Base-by-base conservation (phyloP, 1,140 invertebrate species). In the Macrobrachium nipponense region DNA sequence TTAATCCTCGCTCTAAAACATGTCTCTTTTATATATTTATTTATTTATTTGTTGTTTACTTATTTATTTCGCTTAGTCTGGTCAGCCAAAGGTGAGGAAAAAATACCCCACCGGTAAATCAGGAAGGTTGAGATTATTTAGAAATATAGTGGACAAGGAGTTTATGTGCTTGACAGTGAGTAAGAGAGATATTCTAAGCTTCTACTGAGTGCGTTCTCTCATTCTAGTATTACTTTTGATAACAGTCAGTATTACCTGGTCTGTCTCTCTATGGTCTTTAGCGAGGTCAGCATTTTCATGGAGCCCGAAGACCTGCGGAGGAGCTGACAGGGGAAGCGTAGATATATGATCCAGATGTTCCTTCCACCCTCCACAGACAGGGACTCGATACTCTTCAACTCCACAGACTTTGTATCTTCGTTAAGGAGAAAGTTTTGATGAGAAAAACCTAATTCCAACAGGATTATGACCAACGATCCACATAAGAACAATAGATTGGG, bases 261-360 rank as follows among this genome's bases (percentile, higher is more conserved):
- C 92, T 0, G 97, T 95, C 92, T 98, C 97, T 89, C 96, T 94
- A 90, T 97, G 96, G 90, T 98, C 96, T 90, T 97, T 97, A 6
- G 96, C 97, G 87, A 98, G 97, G 90, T 98, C 96, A 94, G 92
- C 96, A 90, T 93, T 93, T 80, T 96, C 89, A 93, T 94, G 20
- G 95, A 97, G 91, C 94, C 95, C 88, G 92, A 92, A 93, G 94
- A 97, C 83, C 94, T 96, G 91, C 6, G 91, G 90, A 90, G 90
- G 86, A 83, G 84, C 60, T 76, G 5, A 75, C 23, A 83, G 62
- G 23, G 82, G 82, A 27, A 87, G 70, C 20, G 36, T 61, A 5
- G 66, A n/a, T 59, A 89, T 64, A 43, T 88, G 82, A 44, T 89
- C 72, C 27, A 88, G 79, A 66, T 87, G 80, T 27, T 87, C 87